Percentiles rank a stretch among this genome's conserved stretches.
Conservation (phyloP, 2,888 invertebrate species). For the Tenthredo livida region DNA sequence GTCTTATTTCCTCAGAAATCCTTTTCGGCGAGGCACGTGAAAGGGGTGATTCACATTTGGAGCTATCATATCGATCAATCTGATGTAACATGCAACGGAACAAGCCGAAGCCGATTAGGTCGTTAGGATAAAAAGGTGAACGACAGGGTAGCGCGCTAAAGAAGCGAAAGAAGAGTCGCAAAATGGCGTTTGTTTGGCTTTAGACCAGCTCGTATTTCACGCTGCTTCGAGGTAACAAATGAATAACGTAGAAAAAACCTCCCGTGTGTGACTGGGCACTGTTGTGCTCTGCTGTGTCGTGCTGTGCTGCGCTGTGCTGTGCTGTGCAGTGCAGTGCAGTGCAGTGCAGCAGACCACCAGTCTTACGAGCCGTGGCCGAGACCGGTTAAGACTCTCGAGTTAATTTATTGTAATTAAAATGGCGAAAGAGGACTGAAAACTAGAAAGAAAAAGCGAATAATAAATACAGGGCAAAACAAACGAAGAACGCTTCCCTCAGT, state of each 20-base stretch:
- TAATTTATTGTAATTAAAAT: conserved; percentile 53
- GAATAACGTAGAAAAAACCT: conserved; percentile 45
- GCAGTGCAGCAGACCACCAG: conserved; percentile 1
- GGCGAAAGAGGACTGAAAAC: not conserved
- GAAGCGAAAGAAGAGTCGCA: conserved; percentile 49
- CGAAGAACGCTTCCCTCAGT: not conserved
- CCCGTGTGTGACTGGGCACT: conserved; percentile 21
- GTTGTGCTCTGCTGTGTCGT: not conserved
- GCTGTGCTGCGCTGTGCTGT: not conserved
- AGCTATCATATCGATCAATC: not conserved
- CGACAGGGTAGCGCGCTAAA: conserved; percentile 25
- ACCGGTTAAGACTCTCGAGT: conserved; percentile 29
- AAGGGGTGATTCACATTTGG: not conserved
- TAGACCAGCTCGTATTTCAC: conserved; percentile 49
- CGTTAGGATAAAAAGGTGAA: conserved; percentile 52
- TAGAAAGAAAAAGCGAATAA: not conserved
- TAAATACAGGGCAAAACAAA: not conserved
- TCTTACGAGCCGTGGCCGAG: conserved; percentile 49
- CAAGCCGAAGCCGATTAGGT: conserved; percentile 47
- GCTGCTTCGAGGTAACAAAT: conserved; percentile 49
- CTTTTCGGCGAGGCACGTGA: not conserved
- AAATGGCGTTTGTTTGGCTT: conserved; percentile 53
- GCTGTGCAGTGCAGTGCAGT: not conserved
- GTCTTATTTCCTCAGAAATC: not conserved
- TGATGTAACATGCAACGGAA: not conserved